A percentile compares a stretch with the other conserved stretches of the same genome.
Conservation (phyloP, 2,888 invertebrate species). For the Brachypterus glaber region DNA sequence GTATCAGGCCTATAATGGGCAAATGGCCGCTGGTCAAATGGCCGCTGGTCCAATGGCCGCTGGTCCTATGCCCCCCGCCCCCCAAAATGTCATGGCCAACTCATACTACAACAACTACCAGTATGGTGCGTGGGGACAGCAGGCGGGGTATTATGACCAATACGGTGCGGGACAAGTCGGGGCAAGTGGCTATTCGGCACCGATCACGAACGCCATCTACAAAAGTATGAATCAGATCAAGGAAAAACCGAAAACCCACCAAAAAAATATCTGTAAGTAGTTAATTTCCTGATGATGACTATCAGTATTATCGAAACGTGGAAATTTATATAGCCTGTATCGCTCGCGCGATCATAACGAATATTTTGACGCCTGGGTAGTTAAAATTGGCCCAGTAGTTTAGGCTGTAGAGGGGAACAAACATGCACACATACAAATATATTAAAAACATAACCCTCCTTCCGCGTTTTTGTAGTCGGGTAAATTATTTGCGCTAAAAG, state of each 20-base stretch:
- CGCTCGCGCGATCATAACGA: too few species aligned
- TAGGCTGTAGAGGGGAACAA: too few species aligned
- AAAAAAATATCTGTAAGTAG: slow-evolving; percentile 26
- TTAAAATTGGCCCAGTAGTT: too few species aligned
- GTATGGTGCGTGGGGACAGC: slow-evolving; percentile 20
- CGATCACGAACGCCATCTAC: slow-evolving; percentile 23
- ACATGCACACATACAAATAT: too few species aligned
- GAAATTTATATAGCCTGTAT: too few species aligned
- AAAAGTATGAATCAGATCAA: slow-evolving; percentile 22
- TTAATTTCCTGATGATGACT: neutral
- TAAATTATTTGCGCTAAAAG: too few species aligned
- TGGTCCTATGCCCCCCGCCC: neutral
- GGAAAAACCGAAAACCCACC: slow-evolving; percentile 26
- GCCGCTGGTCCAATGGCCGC: neutral
- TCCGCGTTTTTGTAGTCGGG: too few species aligned
- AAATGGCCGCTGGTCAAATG: too few species aligned
- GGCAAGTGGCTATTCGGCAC: slow-evolving; percentile 12
- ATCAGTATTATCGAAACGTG: too few species aligned
- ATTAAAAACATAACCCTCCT: too few species aligned
- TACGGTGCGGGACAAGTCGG: slow-evolving; percentile 3
- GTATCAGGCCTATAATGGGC: too few species aligned
- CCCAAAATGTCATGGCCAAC: slow-evolving; percentile 19
- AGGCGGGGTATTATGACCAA: slow-evolving; percentile 15
- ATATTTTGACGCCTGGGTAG: too few species aligned
- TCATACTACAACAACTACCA: slow-evolving; percentile 27